A percentile compares a stretch with the other conserved stretches of the same genome.
phyloP scores from a whole-genome alignment of 2,113 vertebrate species.

The Protobothrops flavoviridis region DNA sequence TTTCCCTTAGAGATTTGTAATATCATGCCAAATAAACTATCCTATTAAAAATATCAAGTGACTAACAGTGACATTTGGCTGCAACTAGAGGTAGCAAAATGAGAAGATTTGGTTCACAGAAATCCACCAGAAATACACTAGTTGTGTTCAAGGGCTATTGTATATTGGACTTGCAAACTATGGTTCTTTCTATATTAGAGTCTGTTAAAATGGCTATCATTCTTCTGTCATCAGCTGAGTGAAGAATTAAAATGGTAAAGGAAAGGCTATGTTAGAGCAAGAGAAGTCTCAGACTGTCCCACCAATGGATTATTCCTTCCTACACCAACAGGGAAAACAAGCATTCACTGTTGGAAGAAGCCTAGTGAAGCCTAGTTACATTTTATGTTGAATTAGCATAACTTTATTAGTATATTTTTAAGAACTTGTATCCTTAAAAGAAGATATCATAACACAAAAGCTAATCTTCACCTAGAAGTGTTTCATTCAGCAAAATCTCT shows the following conservation, averaged over 20 bases:
- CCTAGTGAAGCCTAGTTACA: not conserved
- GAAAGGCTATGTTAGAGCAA: not conserved
- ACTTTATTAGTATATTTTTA: not conserved
- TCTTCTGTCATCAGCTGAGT: not conserved
- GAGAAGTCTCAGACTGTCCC: not conserved
- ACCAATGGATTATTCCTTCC: not conserved
- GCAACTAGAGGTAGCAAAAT: not conserved
- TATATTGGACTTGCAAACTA: not conserved
- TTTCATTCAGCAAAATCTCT: not conserved
- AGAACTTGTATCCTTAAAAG: not conserved
- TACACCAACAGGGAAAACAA: not conserved
- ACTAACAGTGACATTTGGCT: not conserved
- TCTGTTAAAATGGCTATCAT: not conserved
- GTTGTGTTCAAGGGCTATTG: not conserved
- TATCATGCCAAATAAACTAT: not conserved
- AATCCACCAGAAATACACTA: not conserved
- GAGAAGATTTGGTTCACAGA: not conserved
- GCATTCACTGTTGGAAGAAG: not conserved
- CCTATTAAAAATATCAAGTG: not conserved
- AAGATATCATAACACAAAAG: not conserved
- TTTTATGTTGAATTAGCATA: not conserved
- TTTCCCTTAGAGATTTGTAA: not conserved
- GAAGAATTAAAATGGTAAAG: not conserved
- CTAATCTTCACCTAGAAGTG: not conserved
- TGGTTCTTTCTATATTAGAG: not conserved